A percentile compares a stretch with the other conserved stretches of the same genome.
Conservation (phyloP, 2,888 invertebrate species). For the Acleris laterana region DNA sequence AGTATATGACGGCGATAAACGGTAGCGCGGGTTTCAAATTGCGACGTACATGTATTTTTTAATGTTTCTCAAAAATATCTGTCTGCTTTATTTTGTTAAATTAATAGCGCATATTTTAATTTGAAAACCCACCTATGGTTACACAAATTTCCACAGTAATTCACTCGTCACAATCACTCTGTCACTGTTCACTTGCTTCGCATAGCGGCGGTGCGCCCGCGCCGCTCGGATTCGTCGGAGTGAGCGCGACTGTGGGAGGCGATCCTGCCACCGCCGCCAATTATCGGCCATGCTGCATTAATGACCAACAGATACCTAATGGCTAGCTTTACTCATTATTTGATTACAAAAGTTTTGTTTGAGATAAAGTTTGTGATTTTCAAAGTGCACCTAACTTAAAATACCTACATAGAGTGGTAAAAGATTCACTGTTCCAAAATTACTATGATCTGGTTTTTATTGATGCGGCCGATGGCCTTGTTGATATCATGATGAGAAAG, state of each 20-base stretch:
- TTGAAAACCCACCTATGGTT: slow-evolving; percentile 60
- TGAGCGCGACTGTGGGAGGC: slow-evolving; percentile 58
- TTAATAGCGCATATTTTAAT: neutral
- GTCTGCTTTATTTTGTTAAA: neutral
- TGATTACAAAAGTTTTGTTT: slow-evolving; percentile 19
- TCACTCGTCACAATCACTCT: slow-evolving; percentile 58
- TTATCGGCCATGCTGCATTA: slow-evolving; percentile 43
- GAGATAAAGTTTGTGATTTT: slow-evolving; percentile 5
- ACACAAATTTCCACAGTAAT: slow-evolving; percentile 34
- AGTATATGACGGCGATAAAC: slow-evolving; percentile 17
- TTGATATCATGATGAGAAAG: too few relatives aligned
- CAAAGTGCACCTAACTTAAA: too few relatives aligned
- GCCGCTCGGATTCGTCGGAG: slow-evolving; percentile 64
- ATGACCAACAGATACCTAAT: slow-evolving; percentile 30
- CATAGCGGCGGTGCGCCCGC: slow-evolving; percentile 55
- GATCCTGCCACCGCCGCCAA: slow-evolving; percentile 42
- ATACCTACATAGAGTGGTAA: too few relatives aligned
- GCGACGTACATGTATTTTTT: slow-evolving; percentile 34
- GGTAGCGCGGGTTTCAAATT: slow-evolving; percentile 41
- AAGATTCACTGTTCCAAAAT: too few relatives aligned
- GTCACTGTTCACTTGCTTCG: slow-evolving; percentile 52
- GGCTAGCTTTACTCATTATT: slow-evolving; percentile 26
- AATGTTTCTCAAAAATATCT: slow-evolving; percentile 1
- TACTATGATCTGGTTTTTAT: too few relatives aligned
- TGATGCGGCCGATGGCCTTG: too few relatives aligned